Percentiles rank a stretch among this genome's conserved stretches.
These are phyloP conservation scores for Tichodroma muraria DNA, from an alignment of 2,113 vertebrate species.

Conservation along the genomic window DNA sequence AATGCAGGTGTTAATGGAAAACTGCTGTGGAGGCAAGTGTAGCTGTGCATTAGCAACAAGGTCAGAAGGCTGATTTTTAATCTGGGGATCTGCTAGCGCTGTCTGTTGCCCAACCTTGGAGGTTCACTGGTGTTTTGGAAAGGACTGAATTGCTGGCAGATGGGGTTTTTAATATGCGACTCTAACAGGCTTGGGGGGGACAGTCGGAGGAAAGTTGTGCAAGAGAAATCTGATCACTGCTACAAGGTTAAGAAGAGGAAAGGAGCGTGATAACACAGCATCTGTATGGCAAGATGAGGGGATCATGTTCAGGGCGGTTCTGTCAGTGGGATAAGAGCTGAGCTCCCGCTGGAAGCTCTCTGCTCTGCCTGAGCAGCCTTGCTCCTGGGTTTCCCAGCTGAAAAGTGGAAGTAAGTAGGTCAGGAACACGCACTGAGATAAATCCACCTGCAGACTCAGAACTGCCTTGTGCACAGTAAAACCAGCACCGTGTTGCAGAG, in stretches of 20 bases:
- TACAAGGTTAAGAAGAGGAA: neutral
- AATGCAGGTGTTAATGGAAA: neutral
- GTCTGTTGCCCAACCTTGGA: conserved; percentile 8
- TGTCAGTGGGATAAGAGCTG: neutral
- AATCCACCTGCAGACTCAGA: neutral
- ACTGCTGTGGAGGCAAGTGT: neutral
- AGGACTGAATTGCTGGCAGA: neutral
- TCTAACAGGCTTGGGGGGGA: neutral
- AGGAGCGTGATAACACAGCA: neutral
- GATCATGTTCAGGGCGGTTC: fast-evolving
- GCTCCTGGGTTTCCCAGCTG: neutral
- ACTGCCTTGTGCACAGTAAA: neutral
- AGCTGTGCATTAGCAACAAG: neutral
- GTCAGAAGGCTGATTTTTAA: neutral
- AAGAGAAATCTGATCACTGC: neutral
- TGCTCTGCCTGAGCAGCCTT: neutral
- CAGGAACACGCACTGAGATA: neutral
- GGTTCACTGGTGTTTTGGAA: neutral
- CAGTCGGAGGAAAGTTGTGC: neutral
- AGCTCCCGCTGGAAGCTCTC: neutral
- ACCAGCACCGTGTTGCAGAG: neutral
- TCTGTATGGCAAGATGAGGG: neutral
- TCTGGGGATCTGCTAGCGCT: neutral
- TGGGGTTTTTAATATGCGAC: neutral
- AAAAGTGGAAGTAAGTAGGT: conserved; percentile 23